Conservation (phyloP, 2,797 vertebrate species). For the Crossoptilon crossoptilon region DNA sequence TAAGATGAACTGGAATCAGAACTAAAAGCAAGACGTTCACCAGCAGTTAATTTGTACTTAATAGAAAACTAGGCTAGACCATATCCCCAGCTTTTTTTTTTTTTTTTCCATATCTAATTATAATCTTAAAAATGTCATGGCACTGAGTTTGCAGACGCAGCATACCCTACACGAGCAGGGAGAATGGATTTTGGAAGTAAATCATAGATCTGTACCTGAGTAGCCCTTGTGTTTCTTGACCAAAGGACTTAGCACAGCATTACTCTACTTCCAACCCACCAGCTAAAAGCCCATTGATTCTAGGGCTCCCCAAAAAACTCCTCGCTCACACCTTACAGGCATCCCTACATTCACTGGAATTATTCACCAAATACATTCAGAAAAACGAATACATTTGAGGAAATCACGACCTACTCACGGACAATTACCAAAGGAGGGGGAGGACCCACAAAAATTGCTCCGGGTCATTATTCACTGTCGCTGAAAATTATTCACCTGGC, state of each 20-base stretch:
- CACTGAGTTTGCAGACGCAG: not conserved
- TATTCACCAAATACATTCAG: not conserved
- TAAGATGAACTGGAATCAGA: constrained; percentile 40
- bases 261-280: not conserved
- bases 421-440: not conserved
- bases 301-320: not conserved
- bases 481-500: not conserved
- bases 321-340: not conserved
- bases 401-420: not conserved
- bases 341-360: not conserved
- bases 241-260: not conserved
- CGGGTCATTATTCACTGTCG: constrained; percentile 3
- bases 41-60: constrained; percentile 46
- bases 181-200: constrained; percentile 16
- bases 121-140: constrained; percentile 25
- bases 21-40: constrained; percentile 11
- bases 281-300: not conserved
- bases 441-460: not conserved
- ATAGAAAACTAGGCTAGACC: not conserved
- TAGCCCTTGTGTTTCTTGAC: not conserved
- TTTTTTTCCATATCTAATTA: not conserved
- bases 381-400: not conserved
- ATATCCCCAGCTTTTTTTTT: not conserved
- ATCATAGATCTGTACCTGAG: not conserved
- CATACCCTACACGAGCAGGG: not conserved